These are phyloP conservation scores for Bombus sylvicola DNA, from an alignment of 1,140 invertebrate species.

Conservation along the genomic window DNA sequence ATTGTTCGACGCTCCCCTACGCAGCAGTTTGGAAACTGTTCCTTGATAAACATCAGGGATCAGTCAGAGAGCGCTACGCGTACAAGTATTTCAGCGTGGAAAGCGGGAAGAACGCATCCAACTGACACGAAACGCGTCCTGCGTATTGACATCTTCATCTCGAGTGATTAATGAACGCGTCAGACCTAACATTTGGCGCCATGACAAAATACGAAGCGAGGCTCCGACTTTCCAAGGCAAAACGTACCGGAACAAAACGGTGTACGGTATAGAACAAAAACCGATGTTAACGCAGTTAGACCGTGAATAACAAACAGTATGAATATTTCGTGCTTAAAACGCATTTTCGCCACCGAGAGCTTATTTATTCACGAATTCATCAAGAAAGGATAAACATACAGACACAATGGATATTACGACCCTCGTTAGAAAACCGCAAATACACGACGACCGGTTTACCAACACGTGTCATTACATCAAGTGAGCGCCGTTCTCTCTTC, in stretches of 20 bases:
- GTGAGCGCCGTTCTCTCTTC: not conserved
- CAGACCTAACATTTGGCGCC: not conserved
- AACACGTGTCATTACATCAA: not conserved
- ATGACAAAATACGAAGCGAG: not conserved
- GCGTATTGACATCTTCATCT: slow-evolving; percentile 4
- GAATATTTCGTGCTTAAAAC: not conserved
- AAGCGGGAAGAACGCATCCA: not conserved
- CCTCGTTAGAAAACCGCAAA: not conserved
- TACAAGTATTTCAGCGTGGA: not conserved
- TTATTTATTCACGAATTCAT: too few species aligned
- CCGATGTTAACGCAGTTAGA: not conserved
- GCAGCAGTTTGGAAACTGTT: slow-evolving; percentile 27
- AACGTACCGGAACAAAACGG: not conserved
- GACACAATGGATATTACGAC: not conserved
- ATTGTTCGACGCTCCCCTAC: slow-evolving; percentile 1
- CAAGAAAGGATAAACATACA: not conserved
- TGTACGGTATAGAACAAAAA: not conserved
- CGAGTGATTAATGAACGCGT: not conserved
- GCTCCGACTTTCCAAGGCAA: not conserved
- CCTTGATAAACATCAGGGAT: slow-evolving; percentile 15
- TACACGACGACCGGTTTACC: not conserved
- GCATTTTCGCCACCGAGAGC: too few species aligned
- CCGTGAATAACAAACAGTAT: not conserved
- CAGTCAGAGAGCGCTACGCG: not conserved
- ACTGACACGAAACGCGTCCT: not conserved